A percentile compares a stretch with the other conserved stretches of the same genome.
phyloP scores from a whole-genome alignment of 2,113 vertebrate genomes.

The Hyperoodon ampullatus region DNA sequence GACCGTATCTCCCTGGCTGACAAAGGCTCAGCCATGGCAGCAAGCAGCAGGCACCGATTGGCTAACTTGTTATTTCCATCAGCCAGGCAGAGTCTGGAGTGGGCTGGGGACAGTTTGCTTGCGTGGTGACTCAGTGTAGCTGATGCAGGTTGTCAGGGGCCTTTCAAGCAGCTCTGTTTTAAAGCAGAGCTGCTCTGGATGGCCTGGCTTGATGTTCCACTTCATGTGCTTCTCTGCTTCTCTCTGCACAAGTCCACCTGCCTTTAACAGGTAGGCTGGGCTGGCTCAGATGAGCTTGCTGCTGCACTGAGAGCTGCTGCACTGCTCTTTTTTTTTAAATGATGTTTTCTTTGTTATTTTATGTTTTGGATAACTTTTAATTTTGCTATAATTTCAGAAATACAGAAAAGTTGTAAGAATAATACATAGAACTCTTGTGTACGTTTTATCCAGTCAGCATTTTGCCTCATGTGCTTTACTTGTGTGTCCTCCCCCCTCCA shows the following conservation, averaged over 20 bases:
- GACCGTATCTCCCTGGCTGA: not conserved
- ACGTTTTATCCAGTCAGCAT: not conserved
- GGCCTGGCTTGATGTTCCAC: not conserved
- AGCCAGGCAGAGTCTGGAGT: not conserved
- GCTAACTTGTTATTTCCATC: not conserved
- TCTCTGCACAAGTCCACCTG: not conserved
- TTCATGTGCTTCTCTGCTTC: not conserved
- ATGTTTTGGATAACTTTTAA: constrained; percentile 49
- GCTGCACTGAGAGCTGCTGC: not conserved
- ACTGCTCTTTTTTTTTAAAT: not conserved
- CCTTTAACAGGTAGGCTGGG: not conserved
- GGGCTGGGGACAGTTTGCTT: not conserved
- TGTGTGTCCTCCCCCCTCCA: too few relatives aligned
- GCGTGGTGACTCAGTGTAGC: not conserved
- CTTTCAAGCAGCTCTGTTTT: not conserved
- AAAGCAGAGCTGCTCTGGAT: not conserved
- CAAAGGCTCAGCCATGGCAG: not conserved
- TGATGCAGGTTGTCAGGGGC: not conserved
- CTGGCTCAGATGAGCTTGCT: not conserved
- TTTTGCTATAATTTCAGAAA: constrained; percentile 20
- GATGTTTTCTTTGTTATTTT: not conserved
- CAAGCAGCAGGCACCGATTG: not conserved
- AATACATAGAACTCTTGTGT: not conserved
- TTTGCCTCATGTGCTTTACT: constrained; percentile 13
- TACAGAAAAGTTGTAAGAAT: not conserved